Percentiles rank a stretch among this genome's conserved stretches.
These are phyloP conservation scores for Chorisops tibialis DNA, from an alignment of 2,888 invertebrate species.

Conservation along the genomic window DNA sequence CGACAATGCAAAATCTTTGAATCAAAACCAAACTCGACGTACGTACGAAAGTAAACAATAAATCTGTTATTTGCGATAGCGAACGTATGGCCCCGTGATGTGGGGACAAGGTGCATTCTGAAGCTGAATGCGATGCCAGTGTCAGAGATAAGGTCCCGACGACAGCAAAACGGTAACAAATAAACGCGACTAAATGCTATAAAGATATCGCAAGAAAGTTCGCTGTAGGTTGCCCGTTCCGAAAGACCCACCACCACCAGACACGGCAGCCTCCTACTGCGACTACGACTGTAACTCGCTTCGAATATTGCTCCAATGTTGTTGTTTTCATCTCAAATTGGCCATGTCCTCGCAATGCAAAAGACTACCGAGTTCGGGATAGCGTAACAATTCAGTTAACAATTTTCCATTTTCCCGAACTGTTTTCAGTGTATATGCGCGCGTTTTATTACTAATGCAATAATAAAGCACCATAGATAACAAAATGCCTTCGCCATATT, in stretches of 20 bases:
- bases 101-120: slow-evolving; percentile 1
- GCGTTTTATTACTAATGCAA: slow-evolving; percentile 7
- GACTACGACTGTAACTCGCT: no score
- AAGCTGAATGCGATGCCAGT: background rate
- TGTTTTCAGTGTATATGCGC: slow-evolving; percentile 3
- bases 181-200: slow-evolving; percentile 51
- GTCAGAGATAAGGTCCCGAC: slow-evolving; percentile 26
- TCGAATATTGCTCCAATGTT: no score
- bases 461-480: slow-evolving; percentile 17
- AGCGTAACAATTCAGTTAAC: no score
- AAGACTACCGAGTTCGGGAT: no score
- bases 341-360: no score
- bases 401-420: background rate
- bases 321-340: no score
- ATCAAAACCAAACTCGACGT: no score
- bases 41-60: no score
- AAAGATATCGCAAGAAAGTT: slow-evolving; percentile 31
- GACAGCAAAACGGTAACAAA: slow-evolving; percentile 52
- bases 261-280: no score
- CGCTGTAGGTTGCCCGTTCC: background rate
- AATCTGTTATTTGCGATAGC: no score
- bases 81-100: no score
- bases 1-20: no score
- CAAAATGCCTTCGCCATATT: slow-evolving; percentile 14
- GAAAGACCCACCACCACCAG: background rate